Conservation (phyloP, 2,888 invertebrate species). For the Chymomyza procnemis region DNA sequence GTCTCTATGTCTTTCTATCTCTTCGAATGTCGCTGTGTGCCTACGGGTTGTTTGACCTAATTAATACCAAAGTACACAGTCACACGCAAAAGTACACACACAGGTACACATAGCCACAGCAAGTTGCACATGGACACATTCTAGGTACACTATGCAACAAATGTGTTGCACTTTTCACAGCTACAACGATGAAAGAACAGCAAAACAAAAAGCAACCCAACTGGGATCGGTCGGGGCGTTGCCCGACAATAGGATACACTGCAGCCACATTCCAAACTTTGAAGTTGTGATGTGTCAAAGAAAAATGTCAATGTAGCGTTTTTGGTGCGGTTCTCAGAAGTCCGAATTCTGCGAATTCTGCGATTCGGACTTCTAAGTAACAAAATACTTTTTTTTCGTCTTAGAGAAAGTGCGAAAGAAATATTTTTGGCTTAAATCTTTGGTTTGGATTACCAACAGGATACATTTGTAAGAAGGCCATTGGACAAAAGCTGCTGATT, state of each 20-base stretch:
- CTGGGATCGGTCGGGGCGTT: background rate
- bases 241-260: background rate
- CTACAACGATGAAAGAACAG: background rate
- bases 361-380: no score
- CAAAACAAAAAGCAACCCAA: background rate
- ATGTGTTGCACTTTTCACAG: slow-evolving; percentile 1
- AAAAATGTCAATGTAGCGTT: background rate
- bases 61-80: slow-evolving; percentile 38
- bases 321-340: no score
- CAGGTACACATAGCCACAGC: background rate
- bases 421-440: no score
- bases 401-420: no score
- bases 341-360: no score
- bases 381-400: no score
- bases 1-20: slow-evolving; percentile 3
- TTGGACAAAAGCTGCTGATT: no score
- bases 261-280: no score
- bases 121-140: background rate
- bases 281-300: background rate
- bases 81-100: background rate
- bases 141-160: background rate
- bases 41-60: slow-evolving; percentile 62
- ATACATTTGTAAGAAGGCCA: no score
- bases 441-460: no score
- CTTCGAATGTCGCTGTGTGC: background rate